These are phyloP conservation scores for Podarcis raffonei DNA, from an alignment of 2,113 vertebrate genomes.

Conservation along the genomic window DNA sequence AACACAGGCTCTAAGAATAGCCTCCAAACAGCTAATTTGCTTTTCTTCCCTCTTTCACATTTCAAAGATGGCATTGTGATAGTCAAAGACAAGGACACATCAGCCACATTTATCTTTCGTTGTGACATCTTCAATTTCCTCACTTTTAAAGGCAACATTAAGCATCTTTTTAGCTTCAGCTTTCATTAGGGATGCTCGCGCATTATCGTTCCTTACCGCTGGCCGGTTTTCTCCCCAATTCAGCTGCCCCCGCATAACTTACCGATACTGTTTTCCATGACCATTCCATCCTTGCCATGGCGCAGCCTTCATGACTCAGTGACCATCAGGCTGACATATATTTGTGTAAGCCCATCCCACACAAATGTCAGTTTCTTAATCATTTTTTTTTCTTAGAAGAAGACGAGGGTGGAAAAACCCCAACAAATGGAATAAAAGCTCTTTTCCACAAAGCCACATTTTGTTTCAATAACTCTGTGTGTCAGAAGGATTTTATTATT, in stretches of 20 bases:
- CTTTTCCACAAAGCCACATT: conserved; percentile 53
- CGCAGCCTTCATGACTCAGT: not conserved
- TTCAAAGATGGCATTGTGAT: conserved; percentile 56
- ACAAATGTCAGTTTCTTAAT: conserved; percentile 23
- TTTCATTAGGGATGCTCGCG: fast-evolving
- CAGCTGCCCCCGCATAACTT: not conserved
- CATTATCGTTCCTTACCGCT: not conserved
- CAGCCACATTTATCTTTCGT: conserved; percentile 35
- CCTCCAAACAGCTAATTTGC: conserved; percentile 49
- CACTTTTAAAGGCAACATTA: conserved; percentile 49
- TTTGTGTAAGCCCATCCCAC: not conserved
- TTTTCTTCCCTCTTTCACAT: conserved; percentile 28
- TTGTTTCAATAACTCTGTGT: conserved; percentile 45
- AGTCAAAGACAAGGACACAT: conserved; percentile 49
- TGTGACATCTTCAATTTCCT: conserved; percentile 50
- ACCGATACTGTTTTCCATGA: not conserved
- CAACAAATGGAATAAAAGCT: not conserved
- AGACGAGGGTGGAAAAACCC: not conserved
- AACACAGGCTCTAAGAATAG: fast-evolving
- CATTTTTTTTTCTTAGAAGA: not conserved
- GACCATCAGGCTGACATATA: not conserved
- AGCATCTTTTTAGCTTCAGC: not conserved
- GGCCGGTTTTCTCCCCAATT: not conserved
- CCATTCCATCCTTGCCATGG: not conserved
- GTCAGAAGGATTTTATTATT: conserved; percentile 59